Evolutionary conservation across 2,113 vertebrate genomes (phyloP), one percentile per base, ranked within the genome.

Genomic region (Petaurus breviceps): DNA sequence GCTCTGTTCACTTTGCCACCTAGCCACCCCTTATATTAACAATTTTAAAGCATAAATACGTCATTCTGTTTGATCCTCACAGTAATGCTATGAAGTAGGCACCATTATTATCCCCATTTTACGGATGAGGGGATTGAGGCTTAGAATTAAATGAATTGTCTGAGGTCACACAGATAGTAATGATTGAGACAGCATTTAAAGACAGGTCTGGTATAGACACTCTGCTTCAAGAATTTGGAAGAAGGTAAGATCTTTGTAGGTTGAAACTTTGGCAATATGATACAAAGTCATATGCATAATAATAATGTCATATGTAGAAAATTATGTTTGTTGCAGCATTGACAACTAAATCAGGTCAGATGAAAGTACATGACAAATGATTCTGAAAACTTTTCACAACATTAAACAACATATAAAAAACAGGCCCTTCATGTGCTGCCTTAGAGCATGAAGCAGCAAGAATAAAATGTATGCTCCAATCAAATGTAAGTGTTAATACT

Each of bases 401-500:
- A 77, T 92, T 95, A 95, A 43, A 61, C 90, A 90, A 95, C 95
- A 96, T 89, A 46, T 46, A 96, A 94, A 57, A 49, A 46, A 94
- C 23, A 90, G 91, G 12, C 89, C 92, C 93, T 95, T 94, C 91
- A n/a, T 91, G 24, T 91, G 93, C 53, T 55, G 22, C 49, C 51
- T 52, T 26, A 84, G 68, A 92, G 1, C 52, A 51, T 94, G 93
- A 96, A 94, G 93, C 94, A 96, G 51, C 47, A 43, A 95, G n/a
- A 97, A 92, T n/a, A 95, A 55, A 94, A 24, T 77, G n/a, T 92
- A 53, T 94, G 57, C 28, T 92, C 90, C 91, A 53, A 91, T 61
- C 68, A 93, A 97, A 50, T 84, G n/a, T 77, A 92, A 95, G 90
- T 16, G 61, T 96, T 97, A 93, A 96, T 96, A 95, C 90, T 92